Evolutionary conservation across 2,797 vertebrate genomes (phyloP), one percentile per base, ranked within the genome.

Genomic region (Oceanodroma leucorhoa): DNA sequence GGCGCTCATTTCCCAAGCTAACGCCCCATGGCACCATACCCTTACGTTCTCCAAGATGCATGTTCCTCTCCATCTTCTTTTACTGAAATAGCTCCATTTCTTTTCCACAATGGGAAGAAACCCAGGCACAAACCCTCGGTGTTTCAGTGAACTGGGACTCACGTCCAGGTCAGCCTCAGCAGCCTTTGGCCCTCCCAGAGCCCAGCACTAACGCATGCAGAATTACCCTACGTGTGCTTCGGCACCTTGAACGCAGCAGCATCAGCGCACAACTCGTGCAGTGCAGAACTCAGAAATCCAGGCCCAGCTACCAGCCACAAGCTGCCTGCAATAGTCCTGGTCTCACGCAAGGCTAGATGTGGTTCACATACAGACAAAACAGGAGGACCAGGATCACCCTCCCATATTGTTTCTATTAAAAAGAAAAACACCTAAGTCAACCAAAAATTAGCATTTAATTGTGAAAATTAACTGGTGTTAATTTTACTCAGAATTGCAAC

Each of bases 21-120:
- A 61, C 3, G 3, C 4, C 32, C 8, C 26, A 26, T 0, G 0
- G 38, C 45, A 60, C 14, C 22, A 21, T 12, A 67, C 10, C 2
- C 27, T 38, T 6, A 0, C 6, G 3, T 21, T 53, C 41, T 61
- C 22, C 14, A 84, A 78, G 26, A 50, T 11, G 10, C 14, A 23
- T 0, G 0, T 21, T 92, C 11, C 19, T 65, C 50, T 76, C 29
- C 11, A 23, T 27, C 29, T 69, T 57, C 55, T 66, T 55, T 60
- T 16, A 71, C 14, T 26, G 34, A 72, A 75, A 86, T 9, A 62
- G 11, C 50, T 40, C 26, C 4, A 9, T 36, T 75, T 55, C 14
- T 69, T 81, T 67, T 45, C 73, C 40, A 60, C n/a, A 67, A 21
- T 0, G 3, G 41, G 9, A 89, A 72, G 16, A 41, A 66, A 81